Evolutionary conservation across 2,888 invertebrate genomes (phyloP), one percentile per base, ranked within the genome.

Genomic region (Cryptocephalus primarius): DNA sequence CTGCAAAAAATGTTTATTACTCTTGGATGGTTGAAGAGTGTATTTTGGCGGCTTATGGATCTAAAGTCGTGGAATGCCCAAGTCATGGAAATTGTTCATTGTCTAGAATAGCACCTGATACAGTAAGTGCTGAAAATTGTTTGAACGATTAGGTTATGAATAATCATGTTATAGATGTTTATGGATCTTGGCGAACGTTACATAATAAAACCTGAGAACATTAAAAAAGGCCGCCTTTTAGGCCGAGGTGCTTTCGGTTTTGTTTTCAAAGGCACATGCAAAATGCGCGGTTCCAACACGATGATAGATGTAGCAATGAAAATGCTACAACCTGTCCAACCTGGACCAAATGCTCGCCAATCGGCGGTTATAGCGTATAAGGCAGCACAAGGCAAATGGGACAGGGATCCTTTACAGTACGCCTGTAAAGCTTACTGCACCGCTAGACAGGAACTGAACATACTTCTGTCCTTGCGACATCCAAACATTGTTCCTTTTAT

Each of bases 221-320:
- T 99, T 4, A 79, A 83, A 40, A 77, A 87, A 48, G 84, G 83
- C 0, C 76, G 80, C 1, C 71, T 89, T 43, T 75, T 93, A 33
- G 97, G 97, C 0, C 82, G 95, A n/a, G 99, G 99, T 1, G 95
- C 96, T 0, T 99, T 97, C 74, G 97, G 97, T 2, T 94, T 96
- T 59, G 99, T 99, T 8, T 92, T 93, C 66, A 80, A 85, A 60
- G 92, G 87, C 1, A 75, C 75, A 6, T 86, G 84, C 67, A 80
- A 80, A 53, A 66, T 77, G 40, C 72, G 78, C 40, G 75, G 75
- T 8, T 72, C 75, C 1, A 74, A 77, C 44, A 69, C 72, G 2
- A 74, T 76, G 47, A 75, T 78, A 13, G 80, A 85, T 48, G 88
- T 95, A 1, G 96, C 97, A 0, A 83, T 96, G 73, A 97, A 97